phyloP scores from a whole-genome alignment of 2,888 invertebrate species.

The Tetropium fuscum region DNA sequence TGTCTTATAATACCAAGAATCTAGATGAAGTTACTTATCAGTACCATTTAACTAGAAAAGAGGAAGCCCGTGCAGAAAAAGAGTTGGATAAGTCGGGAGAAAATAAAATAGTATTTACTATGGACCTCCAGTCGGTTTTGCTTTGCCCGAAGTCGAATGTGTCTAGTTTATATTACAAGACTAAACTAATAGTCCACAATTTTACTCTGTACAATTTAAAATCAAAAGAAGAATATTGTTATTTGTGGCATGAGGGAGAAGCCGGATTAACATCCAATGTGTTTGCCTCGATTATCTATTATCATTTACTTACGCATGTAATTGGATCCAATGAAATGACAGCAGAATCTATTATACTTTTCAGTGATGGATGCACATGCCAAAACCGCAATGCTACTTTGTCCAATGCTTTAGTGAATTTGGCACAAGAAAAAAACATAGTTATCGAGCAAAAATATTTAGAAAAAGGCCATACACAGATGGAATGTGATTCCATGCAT shows the following conservation, averaged over 20 bases:
- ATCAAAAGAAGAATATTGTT: constrained; percentile 24
- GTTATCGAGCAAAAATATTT: constrained; percentile 32
- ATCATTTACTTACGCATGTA: constrained; percentile 13
- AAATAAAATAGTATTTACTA: constrained; percentile 27
- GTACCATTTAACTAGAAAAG: constrained; percentile 25
- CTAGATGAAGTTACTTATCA: constrained; percentile 18
- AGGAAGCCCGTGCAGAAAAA: constrained; percentile 36
- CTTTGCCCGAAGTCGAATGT: constrained; percentile 32
- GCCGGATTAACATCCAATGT: constrained; percentile 22
- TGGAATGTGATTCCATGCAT: constrained; percentile 6
- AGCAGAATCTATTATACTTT: constrained; percentile 8
- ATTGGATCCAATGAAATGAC: constrained; percentile 2
- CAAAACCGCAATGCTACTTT: background rate
- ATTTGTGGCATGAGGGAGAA: constrained; percentile 27
- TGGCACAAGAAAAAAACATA: constrained; percentile 27
- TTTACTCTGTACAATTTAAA: constrained; percentile 25
- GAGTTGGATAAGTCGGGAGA: too few species aligned
- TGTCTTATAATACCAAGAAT: background rate
- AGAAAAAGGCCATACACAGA: constrained; percentile 32
- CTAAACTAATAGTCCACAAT: constrained; percentile 32
- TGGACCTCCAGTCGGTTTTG: constrained; percentile 36
- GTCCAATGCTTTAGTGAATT: constrained; percentile 20
- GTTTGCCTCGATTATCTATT: constrained; percentile 22
- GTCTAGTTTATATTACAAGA: constrained; percentile 28
- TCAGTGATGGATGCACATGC: background rate